Base-by-base conservation (phyloP, 2,888 invertebrate species). In the Conus canariensis region DNA sequence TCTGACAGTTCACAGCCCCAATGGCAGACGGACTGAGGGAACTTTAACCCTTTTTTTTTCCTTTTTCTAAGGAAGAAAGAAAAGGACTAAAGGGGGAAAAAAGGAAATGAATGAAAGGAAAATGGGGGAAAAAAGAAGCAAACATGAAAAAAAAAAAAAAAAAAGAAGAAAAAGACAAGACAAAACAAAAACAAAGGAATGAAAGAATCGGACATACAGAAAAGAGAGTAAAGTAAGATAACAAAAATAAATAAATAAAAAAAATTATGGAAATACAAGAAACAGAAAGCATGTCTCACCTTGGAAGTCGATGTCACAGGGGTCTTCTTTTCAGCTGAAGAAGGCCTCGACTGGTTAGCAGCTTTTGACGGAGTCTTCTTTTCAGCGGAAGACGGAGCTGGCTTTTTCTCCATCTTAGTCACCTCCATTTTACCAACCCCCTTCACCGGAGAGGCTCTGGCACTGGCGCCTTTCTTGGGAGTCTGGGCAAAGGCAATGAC, bases 311-410 rank as follows among this genome's bases (percentile, higher is more conserved):
- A 8, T 10, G 12, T 45, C 77, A 12, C 60, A 25, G 90, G 59
- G 7, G 82, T 88, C 25, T 87, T 90, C 87, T 74, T 86, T 87
- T 88, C 82, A 8, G 82, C 58, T 19, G 82, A 83, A 56, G 82
- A 25, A 9, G 16, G 45, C 7, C 16, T 45, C 16, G 80, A 25
- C 25, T 56, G 9, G 10, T 56, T 90, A 58, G 88, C 90, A 10
- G 85, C 19, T 90, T 90, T 92, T 19, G 80, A 74, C 25, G 92
- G 92, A 83, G 91, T 91, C 9, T 90, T 87, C 87, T 58, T n/a
- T 64, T 74, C 74, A 22, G n/a, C 58, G 2, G 74, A 16, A 19
- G 87, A 9, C 3, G 45, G 9, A 8, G 7, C 8, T 8, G 74
- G 74, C 64, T 10, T 70, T 16, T 67, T 87, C 87, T 90, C 91